These are phyloP conservation scores for Lucifuga dentata DNA, from an alignment of 2,113 vertebrate species.

Conservation along the genomic window DNA sequence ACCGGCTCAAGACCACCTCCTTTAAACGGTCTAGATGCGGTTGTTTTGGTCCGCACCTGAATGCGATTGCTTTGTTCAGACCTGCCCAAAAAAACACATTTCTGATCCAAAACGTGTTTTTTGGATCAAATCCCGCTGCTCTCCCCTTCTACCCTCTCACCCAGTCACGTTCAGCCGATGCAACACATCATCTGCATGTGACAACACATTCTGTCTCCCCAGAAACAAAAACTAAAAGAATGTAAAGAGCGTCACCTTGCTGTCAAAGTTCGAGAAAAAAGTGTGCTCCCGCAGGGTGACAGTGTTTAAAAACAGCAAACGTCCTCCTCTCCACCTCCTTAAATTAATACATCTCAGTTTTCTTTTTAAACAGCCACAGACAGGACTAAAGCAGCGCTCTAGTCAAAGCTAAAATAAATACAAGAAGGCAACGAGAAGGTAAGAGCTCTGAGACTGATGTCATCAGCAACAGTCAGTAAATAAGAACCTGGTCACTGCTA, in stretches of 20 bases:
- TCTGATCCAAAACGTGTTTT: too few relatives aligned
- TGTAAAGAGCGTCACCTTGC: neutral
- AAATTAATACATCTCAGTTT: conserved; percentile 41
- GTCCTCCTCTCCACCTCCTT: conserved; percentile 27
- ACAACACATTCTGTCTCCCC: conserved; percentile 26
- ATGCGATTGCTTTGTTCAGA: too few relatives aligned
- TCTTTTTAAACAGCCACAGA: conserved; percentile 46
- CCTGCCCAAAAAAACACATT: too few relatives aligned
- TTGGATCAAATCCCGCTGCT: conserved; percentile 33
- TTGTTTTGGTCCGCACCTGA: too few relatives aligned
- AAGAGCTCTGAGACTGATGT: conserved; percentile 23
- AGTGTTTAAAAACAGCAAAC: conserved; percentile 12
- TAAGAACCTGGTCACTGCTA: conserved; percentile 46
- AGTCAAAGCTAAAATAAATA: conserved; percentile 58
- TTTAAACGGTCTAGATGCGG: too few relatives aligned
- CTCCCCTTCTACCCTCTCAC: conserved; percentile 41
- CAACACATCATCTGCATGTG: conserved; percentile 34
- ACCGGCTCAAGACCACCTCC: too few relatives aligned
- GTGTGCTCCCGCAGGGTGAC: conserved; percentile 17
- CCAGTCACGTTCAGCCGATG: conserved; percentile 34
- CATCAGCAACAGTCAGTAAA: neutral
- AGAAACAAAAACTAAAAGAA: neutral
- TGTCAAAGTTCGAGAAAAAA: conserved; percentile 24
- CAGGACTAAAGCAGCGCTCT: conserved; percentile 66
- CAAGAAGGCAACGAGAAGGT: conserved; percentile 32